phyloP scores from a whole-genome alignment of 2,888 invertebrate genomes.

The Isoperla grammatica region DNA sequence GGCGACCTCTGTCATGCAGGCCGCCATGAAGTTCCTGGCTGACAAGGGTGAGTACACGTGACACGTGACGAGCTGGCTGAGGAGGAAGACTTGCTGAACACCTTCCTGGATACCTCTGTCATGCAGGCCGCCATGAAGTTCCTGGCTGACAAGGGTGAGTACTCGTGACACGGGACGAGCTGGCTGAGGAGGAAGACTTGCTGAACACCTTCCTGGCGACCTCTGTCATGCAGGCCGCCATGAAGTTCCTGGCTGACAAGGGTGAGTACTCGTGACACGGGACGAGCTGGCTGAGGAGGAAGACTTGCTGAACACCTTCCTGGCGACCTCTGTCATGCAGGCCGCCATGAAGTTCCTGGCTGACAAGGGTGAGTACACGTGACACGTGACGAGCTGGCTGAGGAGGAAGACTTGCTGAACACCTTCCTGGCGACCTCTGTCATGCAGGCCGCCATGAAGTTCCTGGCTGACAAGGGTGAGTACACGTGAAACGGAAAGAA shows the following conservation, averaged over 20 bases:
- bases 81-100: constrained; percentile 73
- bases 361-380: constrained; percentile 56
- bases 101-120: constrained; percentile 69
- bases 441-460: constrained; percentile 65
- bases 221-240: constrained; percentile 64
- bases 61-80: constrained; percentile 56
- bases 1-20: constrained; percentile 68
- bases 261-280: constrained; percentile 56
- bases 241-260: constrained; percentile 58
- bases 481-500: constrained; percentile 56
- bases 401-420: constrained; percentile 76
- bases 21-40: constrained; percentile 60
- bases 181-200: constrained; percentile 67
- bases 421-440: constrained; percentile 69
- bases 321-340: constrained; percentile 71
- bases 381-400: constrained; percentile 52
- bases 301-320: constrained; percentile 68
- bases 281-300: constrained; percentile 59
- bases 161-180: constrained; percentile 53
- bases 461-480: constrained; percentile 54
- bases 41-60: constrained; percentile 56
- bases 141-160: constrained; percentile 51
- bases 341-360: constrained; percentile 61
- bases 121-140: constrained; percentile 68
- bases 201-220: constrained; percentile 73